Conservation (phyloP, 2,113 vertebrate genomes). For the Hippocampus barbouri region DNA sequence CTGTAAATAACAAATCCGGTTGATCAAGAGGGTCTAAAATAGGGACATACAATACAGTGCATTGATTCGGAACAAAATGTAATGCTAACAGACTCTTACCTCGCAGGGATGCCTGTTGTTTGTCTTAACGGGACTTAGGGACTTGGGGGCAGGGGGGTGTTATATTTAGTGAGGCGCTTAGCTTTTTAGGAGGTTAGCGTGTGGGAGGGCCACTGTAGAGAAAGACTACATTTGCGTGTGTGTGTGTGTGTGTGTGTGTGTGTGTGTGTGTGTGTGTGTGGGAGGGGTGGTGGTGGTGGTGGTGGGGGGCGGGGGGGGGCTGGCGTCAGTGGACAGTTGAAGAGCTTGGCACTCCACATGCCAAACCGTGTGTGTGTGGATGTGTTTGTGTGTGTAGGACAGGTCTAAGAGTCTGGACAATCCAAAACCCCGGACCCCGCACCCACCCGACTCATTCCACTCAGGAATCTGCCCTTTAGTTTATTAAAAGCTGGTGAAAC, state of each 20-base stretch:
- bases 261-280: slow-evolving; percentile 26
- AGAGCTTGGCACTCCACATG: slow-evolving; percentile 74
- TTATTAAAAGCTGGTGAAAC: slow-evolving; percentile 80
- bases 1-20: neutral
- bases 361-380: slow-evolving; percentile 45
- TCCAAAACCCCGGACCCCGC: no score
- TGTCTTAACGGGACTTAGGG: slow-evolving; percentile 72
- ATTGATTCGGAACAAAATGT: slow-evolving; percentile 25
- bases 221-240: slow-evolving; percentile 23
- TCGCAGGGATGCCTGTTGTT: slow-evolving; percentile 59
- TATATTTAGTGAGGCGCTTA: slow-evolving; percentile 83
- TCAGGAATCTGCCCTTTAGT: slow-evolving; percentile 79
- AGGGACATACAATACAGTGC: neutral
- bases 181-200: slow-evolving; percentile 63
- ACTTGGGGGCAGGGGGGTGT: slow-evolving; percentile 16
- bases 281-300: neutral
- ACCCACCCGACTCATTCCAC: slow-evolving; percentile 17
- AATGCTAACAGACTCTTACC: slow-evolving; percentile 69
- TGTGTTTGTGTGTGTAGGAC: slow-evolving; percentile 40
- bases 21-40: neutral
- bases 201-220: slow-evolving; percentile 36
- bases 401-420: slow-evolving; percentile 32
- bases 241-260: slow-evolving; percentile 10
- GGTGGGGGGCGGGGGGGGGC: no score
- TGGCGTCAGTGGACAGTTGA: slow-evolving; percentile 63